Evolutionary conservation across 2,113 vertebrate species (phyloP), one percentile per base, ranked within the genome.

Genomic region (Sapayoa aenigma): DNA sequence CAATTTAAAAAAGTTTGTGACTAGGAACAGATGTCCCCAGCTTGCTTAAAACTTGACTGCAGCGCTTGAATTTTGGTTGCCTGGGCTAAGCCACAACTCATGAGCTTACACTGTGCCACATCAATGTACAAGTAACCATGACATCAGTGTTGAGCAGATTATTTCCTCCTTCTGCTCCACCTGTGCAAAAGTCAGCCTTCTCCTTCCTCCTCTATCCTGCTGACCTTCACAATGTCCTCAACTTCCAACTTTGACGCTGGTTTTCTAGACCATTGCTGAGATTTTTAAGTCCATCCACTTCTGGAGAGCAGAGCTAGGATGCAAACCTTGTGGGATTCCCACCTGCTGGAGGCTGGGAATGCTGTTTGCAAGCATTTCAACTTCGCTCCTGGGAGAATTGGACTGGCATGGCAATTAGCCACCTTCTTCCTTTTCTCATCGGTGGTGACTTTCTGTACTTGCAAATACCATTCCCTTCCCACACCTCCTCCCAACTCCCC

Each of bases 401-500:
- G 95, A 91, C 93, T 65, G 71, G 92, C 78, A 84, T 33, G 92
- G 69, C 87, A 96, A 94, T 95, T 84, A 96, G 74, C 66, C 52
- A 65, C 69, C 37, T 62, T 80, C 80, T 83, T 95, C 77, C 73
- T 77, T 84, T 92, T 93, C 81, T 84, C 93, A 88, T n/a, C 3
- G 3, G 30, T 16, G 28, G 81, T 87, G 90, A 93, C 81, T 89
- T 91, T 79, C n/a, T 5, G 19, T 60, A 58, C 58, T 91, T 94
- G 90, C 84, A 96, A 93, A 96, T 89, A 94, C 37, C 82, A 44
- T 90, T 96, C 78, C 53, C 90, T 96, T 96, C 94, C 95, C 96
- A 96, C 92, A 96, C 78, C 41, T 81, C 68, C 69, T 91, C 84
- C 73, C 69, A 82, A 6, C 19, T 44, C 56, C 49, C 46, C 63